These are phyloP conservation scores for Amblyjoppa proteus DNA, from an alignment of 2,888 invertebrate genomes.

Conservation along the genomic window DNA sequence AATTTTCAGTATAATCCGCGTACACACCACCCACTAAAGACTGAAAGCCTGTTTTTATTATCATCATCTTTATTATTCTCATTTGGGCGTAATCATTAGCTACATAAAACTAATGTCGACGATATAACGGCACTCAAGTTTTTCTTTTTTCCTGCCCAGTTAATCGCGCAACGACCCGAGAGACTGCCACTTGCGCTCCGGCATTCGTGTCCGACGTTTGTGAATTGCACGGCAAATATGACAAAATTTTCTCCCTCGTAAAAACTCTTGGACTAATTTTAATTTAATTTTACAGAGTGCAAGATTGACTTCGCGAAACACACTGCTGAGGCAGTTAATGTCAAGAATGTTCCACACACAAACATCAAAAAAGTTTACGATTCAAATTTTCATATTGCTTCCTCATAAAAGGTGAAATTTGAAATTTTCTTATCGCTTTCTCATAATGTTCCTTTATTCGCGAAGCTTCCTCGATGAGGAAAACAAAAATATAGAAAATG, in stretches of 20 bases:
- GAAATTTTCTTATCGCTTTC: too few relatives aligned
- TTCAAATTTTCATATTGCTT: too few relatives aligned
- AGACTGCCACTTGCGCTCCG: background rate
- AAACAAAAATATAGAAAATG: too few relatives aligned
- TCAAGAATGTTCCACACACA: too few relatives aligned
- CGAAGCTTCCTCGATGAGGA: too few relatives aligned
- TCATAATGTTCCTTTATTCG: too few relatives aligned
- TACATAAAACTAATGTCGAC: conserved; percentile 10
- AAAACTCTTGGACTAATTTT: background rate
- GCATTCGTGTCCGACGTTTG: background rate
- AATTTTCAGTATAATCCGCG: conserved; percentile 15
- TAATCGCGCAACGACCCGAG: conserved; percentile 2
- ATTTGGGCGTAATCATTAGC: conserved; percentile 4
- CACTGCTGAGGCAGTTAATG: background rate
- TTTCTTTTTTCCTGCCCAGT: background rate
- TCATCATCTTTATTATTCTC: conserved; percentile 35
- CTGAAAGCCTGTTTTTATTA: conserved; percentile 37
- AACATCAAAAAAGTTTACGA: too few relatives aligned
- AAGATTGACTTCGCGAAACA: background rate
- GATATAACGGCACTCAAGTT: conserved; percentile 35
- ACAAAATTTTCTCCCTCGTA: background rate
- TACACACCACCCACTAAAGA: conserved; percentile 14
- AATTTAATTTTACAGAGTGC: background rate
- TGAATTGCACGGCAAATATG: background rate
- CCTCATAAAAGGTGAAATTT: too few relatives aligned